Evolutionary conservation across 2,888 invertebrate genomes (phyloP).

Genomic region (Caenorhabditis wallacei): DNA sequence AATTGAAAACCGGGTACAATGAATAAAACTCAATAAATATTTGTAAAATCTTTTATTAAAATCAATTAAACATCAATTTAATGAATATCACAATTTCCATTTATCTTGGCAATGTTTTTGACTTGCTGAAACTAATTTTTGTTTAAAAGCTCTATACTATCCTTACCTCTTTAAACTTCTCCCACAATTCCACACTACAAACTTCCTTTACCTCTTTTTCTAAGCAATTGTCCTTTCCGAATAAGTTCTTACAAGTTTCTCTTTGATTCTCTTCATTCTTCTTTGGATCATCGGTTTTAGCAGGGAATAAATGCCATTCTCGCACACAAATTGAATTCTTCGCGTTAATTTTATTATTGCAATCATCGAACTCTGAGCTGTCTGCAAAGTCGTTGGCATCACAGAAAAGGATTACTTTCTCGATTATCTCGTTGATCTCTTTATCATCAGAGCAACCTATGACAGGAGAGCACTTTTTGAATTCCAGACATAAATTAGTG

Average conservation of each 20-base stretch:
- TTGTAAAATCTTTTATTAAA: no score
- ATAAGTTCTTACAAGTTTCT: conserved; percentile 1
- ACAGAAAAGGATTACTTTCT: conserved; percentile 3
- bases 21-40: no score
- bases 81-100: not conserved
- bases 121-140: conserved; percentile 8
- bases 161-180: not conserved
- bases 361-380: not conserved
- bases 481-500: not conserved
- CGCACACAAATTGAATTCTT: not conserved
- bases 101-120: not conserved
- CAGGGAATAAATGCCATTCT: not conserved
- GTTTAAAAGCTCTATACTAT: not conserved
- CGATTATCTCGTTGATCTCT: not conserved
- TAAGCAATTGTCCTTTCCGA: conserved; percentile 1
- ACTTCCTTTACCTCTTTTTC: conserved; percentile 2
- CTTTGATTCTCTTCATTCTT: not conserved
- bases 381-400: not conserved
- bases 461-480: not conserved
- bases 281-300: not conserved
- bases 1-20: no score
- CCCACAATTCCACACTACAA: conserved; percentile 2
- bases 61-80: no score
- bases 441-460: not conserved
- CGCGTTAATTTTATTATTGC: not conserved